Evolutionary conservation across 1,140 invertebrate genomes (phyloP), one percentile per base, ranked within the genome.

Genomic region (Oedothorax gibbosus): DNA sequence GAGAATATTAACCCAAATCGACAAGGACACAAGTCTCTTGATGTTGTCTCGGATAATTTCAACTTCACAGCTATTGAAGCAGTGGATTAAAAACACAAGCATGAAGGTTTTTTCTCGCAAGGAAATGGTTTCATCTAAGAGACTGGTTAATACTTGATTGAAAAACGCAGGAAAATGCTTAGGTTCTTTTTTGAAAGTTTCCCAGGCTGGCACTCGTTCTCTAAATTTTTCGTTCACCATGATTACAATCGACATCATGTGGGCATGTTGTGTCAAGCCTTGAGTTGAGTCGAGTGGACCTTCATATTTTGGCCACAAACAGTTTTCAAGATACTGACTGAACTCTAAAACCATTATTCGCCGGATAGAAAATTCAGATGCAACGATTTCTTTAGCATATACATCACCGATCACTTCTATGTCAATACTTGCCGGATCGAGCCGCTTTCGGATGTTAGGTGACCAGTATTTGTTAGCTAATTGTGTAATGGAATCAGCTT

Each of bases 151-250:
- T 4, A 99, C 94, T 89, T 95, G 94, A 85, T 94, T 92, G 88
- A 99, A 98, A 89, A 99, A 99, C 4, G 92, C 92, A 0, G 93
- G 90, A 91, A 99, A 99, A 82, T 98, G 92, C 0, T 94, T 92
- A 0, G 95, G 93, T 56, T 93, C 91, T 87, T 94, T 94, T 85
- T 95, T 93, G 88, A 99, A 98, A 15, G 93, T 92, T 92, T 95
- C 93, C 98, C 98, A 99, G n/a, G 97, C 96, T 86, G 95, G 95
- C 14, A 99, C 96, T 87, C 98, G 91, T 91, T 99, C 98, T 15
- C 98, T 91, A 89, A 99, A 98, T 89, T 99, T 99, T 89, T 99
- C 98, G 92, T 99, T 99, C 12, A 99, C 93, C 95, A 99, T 98
- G 0, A 96, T 94, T 54, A 98, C 95, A 86, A 99, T 98, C 0